Conservation (phyloP, 2,888 invertebrate genomes). For the Perizoma affinitatum region DNA sequence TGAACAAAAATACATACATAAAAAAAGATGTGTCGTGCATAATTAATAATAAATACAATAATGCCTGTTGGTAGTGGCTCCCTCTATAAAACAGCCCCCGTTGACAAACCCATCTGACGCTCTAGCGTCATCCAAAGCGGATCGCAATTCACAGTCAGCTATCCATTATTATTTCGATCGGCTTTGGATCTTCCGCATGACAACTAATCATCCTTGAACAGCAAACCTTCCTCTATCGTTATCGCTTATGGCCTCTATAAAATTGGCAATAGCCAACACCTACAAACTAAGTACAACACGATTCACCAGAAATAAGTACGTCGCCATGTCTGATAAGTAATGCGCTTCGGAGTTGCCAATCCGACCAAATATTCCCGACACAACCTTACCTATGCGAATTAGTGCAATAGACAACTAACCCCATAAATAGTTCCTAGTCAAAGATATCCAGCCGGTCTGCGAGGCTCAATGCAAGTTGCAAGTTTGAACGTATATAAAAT, state of each 20-base stretch:
- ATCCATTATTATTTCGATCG: slow-evolving; percentile 16
- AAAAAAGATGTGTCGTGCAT: too few species aligned
- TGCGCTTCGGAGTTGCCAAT: slow-evolving; percentile 3
- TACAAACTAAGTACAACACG: slow-evolving; percentile 21
- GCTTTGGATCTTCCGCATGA: slow-evolving; percentile 18
- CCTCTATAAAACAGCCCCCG: slow-evolving; percentile 18
- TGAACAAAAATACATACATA: too few species aligned
- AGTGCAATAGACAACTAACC: background rate
- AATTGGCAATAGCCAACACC: slow-evolving; percentile 17
- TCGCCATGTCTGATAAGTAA: slow-evolving; percentile 19
- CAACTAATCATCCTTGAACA: slow-evolving; percentile 14
- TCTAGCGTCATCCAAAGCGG: slow-evolving; percentile 15
- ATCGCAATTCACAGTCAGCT: slow-evolving; percentile 11
- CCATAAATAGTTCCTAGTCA: slow-evolving; percentile 8
- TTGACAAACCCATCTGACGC: slow-evolving; percentile 15
- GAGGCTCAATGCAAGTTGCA: slow-evolving; percentile 4
- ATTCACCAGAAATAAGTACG: slow-evolving; percentile 8
- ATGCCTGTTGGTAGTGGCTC: background rate
- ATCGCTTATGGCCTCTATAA: slow-evolving; percentile 23
- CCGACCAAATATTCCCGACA: slow-evolving; percentile 9
- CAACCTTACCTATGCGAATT: background rate
- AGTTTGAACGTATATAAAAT: slow-evolving; percentile 17
- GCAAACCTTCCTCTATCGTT: slow-evolving; percentile 12
- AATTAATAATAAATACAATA: background rate
- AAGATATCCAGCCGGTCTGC: slow-evolving; percentile 8